phyloP scores from a whole-genome alignment of 2,113 vertebrate species.

The Bolborhynchus lineola region DNA sequence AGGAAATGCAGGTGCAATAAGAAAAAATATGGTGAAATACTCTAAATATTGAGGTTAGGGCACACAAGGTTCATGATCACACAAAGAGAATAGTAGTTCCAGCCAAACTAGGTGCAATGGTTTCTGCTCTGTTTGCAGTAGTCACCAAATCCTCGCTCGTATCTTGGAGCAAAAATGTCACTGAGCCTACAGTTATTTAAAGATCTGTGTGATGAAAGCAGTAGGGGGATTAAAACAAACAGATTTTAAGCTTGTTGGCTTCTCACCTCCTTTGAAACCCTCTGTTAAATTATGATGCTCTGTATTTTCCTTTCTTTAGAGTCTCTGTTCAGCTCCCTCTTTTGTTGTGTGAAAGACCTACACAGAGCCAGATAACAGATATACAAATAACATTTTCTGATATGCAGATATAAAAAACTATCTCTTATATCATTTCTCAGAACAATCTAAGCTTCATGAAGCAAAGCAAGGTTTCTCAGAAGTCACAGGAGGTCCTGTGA shows the following conservation, averaged over 20 bases:
- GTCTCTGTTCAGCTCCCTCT: background rate
- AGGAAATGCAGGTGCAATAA: background rate
- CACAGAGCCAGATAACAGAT: background rate
- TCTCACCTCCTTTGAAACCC: background rate
- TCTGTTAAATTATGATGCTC: background rate
- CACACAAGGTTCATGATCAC: background rate
- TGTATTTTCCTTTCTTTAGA: background rate
- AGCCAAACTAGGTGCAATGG: background rate
- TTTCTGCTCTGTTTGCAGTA: background rate
- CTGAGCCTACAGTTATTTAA: background rate
- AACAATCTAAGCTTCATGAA: background rate
- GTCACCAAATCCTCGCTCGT: background rate
- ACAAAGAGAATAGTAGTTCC: background rate
- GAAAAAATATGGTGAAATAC: background rate
- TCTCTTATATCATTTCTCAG: slow-evolving; percentile 36
- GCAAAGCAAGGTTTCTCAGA: background rate
- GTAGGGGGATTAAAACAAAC: background rate
- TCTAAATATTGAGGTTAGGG: background rate
- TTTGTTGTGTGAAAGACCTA: slow-evolving; percentile 3
- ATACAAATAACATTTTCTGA: slow-evolving; percentile 30
- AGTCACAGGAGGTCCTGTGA: background rate
- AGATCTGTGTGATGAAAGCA: background rate
- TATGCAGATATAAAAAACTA: background rate
- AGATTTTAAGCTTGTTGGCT: background rate
- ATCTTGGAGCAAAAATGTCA: background rate